Conservation (phyloP, 1,140 invertebrate genomes). For the Plectrocnemia conspersa region DNA sequence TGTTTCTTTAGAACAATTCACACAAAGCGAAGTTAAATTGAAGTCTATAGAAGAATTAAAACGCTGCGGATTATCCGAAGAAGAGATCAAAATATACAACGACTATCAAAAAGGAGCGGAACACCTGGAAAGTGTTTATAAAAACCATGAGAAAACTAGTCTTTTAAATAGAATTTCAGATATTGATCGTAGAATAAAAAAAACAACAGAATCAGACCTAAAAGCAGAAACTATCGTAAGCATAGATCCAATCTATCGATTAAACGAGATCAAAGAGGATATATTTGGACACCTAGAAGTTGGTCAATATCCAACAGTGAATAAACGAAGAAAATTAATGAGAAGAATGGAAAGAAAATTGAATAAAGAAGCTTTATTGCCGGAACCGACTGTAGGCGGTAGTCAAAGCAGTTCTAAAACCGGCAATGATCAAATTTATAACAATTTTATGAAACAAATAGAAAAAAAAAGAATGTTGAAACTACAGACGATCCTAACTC, state of each 20-base stretch:
- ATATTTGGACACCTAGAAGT: slow-evolving; percentile 36
- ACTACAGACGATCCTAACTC: slow-evolving; percentile 11
- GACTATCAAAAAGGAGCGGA: slow-evolving; percentile 23
- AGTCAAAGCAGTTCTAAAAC: background rate
- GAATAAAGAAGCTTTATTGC: slow-evolving; percentile 13
- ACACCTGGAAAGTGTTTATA: slow-evolving; percentile 21
- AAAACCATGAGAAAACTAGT: slow-evolving; percentile 26
- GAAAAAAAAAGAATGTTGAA: background rate
- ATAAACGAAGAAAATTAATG: slow-evolving; percentile 33
- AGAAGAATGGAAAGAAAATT: slow-evolving; percentile 32
- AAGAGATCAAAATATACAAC: slow-evolving; percentile 30
- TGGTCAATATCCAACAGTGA: slow-evolving; percentile 14
- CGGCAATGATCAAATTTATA: slow-evolving; percentile 10
- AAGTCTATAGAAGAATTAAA: slow-evolving; percentile 19
- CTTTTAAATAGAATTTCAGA: slow-evolving; percentile 16
- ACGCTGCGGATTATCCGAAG: slow-evolving; percentile 17
- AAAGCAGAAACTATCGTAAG: too few relatives aligned
- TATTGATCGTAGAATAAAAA: slow-evolving; percentile 8
- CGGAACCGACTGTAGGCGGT: slow-evolving; percentile 11
- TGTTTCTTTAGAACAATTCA: slow-evolving; percentile 18
- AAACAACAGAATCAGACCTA: background rate
- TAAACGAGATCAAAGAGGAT: slow-evolving; percentile 38
- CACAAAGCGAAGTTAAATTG: slow-evolving; percentile 5
- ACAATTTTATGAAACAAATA: slow-evolving; percentile 26
- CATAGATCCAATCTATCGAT: slow-evolving; percentile 38